Base-by-base conservation (phyloP, 2,888 invertebrate species). In the Ectropis crepuscularia region DNA sequence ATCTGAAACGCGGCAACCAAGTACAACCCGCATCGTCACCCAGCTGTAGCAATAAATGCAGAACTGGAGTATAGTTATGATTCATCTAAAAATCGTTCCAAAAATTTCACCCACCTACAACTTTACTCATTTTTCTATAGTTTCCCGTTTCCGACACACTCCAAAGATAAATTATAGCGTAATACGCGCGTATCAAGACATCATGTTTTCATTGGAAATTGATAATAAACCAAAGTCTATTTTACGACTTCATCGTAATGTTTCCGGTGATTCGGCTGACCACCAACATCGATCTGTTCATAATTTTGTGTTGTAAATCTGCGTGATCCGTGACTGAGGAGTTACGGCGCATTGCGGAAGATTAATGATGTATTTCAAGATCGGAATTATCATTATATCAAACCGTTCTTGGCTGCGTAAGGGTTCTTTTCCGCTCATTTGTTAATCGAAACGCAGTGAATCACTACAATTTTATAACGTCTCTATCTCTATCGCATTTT, bases 401-500 rank as follows among this genome's bases (percentile, higher is more conserved):
- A 61, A 65, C 49, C 42, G 47, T 59, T 57, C 61, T 64, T 55
- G 55, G 53, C 57, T 62, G 61, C 64, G 59, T 61, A 65, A 63
- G 65, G 60, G 55, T 62, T 49, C 59, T 74, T 70, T 74, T 65
- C 65, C 69, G 68, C 72, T 68, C 68, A 71, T 70, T 74, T 67
- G 75, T 73, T 75, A 74, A 73, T 75, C 66, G 67, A 59, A 70
- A 67, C 54, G 49, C 36, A 10, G 39, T 58, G 51, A 64, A 8
- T 60, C 57, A 53, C 16, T 37, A 42, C 11, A n/a, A 46, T n/a
- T 77, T 74, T 77, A 75, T 75, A 75, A 75, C 74, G 79, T 74
- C 71, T 79, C 74, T 80, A 80, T 81, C 74, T 75, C n/a, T 74
- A 76, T 75, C 68, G 72, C 72, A 76, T 76, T 70, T 74, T 80